phyloP scores from a whole-genome alignment of 2,797 vertebrate genomes.

The Pantherophis vulpinus region DNA sequence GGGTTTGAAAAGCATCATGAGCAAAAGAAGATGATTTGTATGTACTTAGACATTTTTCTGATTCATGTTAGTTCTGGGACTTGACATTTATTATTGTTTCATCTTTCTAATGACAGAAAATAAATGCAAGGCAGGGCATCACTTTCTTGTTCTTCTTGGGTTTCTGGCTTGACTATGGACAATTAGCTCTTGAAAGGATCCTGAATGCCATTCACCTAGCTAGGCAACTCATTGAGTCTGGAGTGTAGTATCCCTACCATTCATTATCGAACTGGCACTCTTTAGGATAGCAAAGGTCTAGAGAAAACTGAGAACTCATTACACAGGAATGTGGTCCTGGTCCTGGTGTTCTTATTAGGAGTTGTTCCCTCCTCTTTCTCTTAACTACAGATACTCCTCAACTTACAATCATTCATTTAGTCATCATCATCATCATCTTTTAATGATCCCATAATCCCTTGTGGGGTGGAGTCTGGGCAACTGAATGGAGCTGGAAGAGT shows the following conservation, averaged over 20 bases:
- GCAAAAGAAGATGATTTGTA: background rate
- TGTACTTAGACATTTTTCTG: background rate
- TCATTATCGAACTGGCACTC: background rate
- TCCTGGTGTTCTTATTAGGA: background rate
- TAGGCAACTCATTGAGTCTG: background rate
- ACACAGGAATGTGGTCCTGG: background rate
- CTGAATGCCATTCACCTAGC: background rate
- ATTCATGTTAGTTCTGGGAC: background rate
- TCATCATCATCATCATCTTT: too few species aligned
- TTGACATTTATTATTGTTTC: background rate
- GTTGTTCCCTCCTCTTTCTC: background rate
- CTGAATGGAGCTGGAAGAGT: too few species aligned
- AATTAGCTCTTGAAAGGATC: background rate
- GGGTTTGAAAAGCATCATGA: background rate
- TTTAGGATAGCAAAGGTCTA: background rate
- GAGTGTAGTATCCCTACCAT: background rate
- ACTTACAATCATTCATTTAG: background rate
- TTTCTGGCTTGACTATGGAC: background rate
- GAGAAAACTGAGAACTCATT: background rate
- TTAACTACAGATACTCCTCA: background rate
- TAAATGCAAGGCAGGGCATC: background rate
- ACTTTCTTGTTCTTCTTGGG: background rate
- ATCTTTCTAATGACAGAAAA: background rate
- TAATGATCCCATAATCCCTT: too few species aligned
- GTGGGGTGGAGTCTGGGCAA: too few species aligned